Conservation (phyloP, 2,113 vertebrate species). For the Silurus glanis region DNA sequence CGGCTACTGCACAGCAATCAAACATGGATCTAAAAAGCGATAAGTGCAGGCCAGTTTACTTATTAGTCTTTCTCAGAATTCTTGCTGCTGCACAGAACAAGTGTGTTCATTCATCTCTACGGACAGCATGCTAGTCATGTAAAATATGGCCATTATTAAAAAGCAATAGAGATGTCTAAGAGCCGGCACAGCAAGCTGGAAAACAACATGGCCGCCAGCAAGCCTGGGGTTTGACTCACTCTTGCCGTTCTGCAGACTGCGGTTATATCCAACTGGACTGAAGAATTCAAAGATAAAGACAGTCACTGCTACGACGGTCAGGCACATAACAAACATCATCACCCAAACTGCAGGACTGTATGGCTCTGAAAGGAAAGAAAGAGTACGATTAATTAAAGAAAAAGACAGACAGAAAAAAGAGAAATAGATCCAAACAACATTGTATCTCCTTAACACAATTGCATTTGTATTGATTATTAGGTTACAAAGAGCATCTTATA, state of each 20-base stretch:
- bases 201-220: slow-evolving; percentile 11
- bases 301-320: slow-evolving; percentile 92
- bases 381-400: neutral
- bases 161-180: slow-evolving; percentile 4
- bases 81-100: neutral
- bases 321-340: slow-evolving; percentile 98
- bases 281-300: slow-evolving; percentile 93
- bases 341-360: slow-evolving; percentile 96
- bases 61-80: slow-evolving; percentile 18
- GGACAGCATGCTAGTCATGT: neutral
- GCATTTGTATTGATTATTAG: slow-evolving; percentile 24
- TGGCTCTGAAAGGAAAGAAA: slow-evolving; percentile 72
- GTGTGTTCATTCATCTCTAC: neutral
- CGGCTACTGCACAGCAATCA: slow-evolving; percentile 46
- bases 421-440: neutral
- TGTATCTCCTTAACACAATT: neutral
- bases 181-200: neutral
- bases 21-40: slow-evolving; percentile 2
- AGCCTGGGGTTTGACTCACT: slow-evolving; percentile 74
- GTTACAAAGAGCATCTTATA: neutral
- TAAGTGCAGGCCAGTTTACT: slow-evolving; percentile 16
- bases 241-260: slow-evolving; percentile 83
- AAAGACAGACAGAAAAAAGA: neutral
- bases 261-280: slow-evolving; percentile 88
- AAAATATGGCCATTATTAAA: slow-evolving; percentile 29